Conservation (phyloP, 2,888 invertebrate species). For the Leucophenga montana region DNA sequence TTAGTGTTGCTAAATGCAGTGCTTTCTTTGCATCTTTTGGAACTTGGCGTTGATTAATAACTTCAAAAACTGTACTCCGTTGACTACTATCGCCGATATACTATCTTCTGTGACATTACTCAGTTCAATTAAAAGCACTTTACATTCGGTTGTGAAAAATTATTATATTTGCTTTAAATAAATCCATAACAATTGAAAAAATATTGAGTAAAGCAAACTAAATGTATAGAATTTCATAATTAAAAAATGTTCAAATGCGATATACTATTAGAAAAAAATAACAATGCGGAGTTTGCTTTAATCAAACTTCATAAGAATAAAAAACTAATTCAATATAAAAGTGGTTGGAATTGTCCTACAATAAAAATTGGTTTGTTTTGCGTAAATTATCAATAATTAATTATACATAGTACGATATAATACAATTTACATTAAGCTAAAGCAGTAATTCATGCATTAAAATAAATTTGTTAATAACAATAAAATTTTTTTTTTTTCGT, state of each 20-base stretch:
- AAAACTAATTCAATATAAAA: conserved; percentile 37
- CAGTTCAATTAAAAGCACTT: too few species aligned
- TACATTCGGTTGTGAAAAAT: neutral
- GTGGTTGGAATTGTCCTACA: neutral
- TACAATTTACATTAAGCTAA: neutral
- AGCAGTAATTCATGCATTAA: neutral
- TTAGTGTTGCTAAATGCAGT: too few species aligned
- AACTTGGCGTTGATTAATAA: too few species aligned
- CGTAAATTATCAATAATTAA: conserved; percentile 17
- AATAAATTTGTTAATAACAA: conserved; percentile 57
- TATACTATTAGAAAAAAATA: conserved; percentile 45
- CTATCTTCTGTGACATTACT: too few species aligned
- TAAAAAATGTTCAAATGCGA: neutral
- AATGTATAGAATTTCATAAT: neutral
- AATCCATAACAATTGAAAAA: neutral
- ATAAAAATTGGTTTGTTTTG: conserved; percentile 23
- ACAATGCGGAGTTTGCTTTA: conserved; percentile 50
- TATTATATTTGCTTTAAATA: conserved; percentile 1
- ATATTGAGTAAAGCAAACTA: neutral
- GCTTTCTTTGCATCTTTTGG: too few species aligned
- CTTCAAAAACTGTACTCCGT: too few species aligned
- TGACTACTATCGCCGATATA: too few species aligned
- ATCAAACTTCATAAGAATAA: conserved; percentile 47
- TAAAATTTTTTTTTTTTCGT: conserved; percentile 23
- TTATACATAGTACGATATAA: neutral